Percentiles rank a stretch among this genome's conserved stretches.
phyloP scores from a whole-genome alignment of 2,113 vertebrate species.

The Caloenas nicobarica region DNA sequence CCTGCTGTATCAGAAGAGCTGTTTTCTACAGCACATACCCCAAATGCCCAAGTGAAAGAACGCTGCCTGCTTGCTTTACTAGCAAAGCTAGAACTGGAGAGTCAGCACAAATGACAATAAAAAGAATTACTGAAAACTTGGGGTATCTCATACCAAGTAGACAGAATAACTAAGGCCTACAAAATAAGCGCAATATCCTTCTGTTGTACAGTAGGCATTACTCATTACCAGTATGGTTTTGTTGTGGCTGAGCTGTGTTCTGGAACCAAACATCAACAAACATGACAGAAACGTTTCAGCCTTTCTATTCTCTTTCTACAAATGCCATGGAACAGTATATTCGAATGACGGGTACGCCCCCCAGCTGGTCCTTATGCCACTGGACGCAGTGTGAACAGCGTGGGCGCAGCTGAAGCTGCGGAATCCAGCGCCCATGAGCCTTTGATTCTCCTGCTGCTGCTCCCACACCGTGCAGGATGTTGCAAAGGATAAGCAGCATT shows the following conservation, averaged over 20 bases:
- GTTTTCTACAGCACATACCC: constrained; percentile 32
- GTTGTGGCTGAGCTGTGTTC: constrained; percentile 19
- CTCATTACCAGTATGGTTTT: constrained; percentile 40
- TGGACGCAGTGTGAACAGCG: not conserved
- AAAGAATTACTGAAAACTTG: constrained; percentile 6
- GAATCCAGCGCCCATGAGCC: constrained; percentile 30
- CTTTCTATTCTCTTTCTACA: constrained; percentile 21
- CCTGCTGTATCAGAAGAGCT: constrained; percentile 38
- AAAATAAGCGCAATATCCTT: constrained; percentile 36
- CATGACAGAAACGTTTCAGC: constrained; percentile 41
- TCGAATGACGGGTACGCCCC: constrained; percentile 18
- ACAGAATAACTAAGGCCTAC: constrained; percentile 8
- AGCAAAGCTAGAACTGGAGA: constrained; percentile 36
- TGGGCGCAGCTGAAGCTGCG: not conserved
- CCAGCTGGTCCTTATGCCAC: not conserved
- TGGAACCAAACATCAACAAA: constrained; percentile 33
- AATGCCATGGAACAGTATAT: not conserved
- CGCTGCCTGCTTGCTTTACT: not conserved
- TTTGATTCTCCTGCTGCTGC: constrained; percentile 10
- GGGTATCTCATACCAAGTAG: not conserved
- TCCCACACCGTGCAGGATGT: not conserved
- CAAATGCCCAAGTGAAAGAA: not conserved
- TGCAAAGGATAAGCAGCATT: constrained; percentile 3
- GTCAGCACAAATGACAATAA: constrained; percentile 33
- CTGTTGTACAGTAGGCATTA: constrained; percentile 34